Base-by-base conservation (phyloP, 2,797 vertebrate species). In the Galagoides demidoff region DNA sequence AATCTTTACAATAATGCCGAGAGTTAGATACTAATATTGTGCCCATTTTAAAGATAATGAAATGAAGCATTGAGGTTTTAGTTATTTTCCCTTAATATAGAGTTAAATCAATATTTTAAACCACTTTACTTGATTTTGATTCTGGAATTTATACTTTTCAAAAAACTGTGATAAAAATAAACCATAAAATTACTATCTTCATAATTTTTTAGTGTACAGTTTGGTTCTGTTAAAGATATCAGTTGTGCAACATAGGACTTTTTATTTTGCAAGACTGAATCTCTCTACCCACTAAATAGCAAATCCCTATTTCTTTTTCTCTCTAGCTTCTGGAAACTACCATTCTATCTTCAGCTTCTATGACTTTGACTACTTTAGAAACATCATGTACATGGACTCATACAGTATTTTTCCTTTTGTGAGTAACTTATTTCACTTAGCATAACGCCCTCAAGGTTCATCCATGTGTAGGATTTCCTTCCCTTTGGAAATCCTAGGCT, bases 81-180 rank as follows among this genome's bases (percentile, higher is more conserved):
- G 29, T 93, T 85, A 89, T 52, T 89, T 85, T 59, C 3, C 71
- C 34, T 71, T 85, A 63, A 13, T 66, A 52, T 16, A 63, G 22
- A 37, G 4, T 85, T 57, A 14, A 90, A 34, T n/a, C 59, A 88
- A 34, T 59, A 70, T 95, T 93, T 97, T 88, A 31, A 88, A 64
- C 23, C n/a, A 57, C 31, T 89, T 90, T 83, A 87, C 90, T 16
- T 71, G 49, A 79, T 87, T 94, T 19, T 90, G 23, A 74, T 73
- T 90, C 16, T 94, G n/a, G 34, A 87, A 73, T 1, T 20, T n/a
- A 55, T 1, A 71, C 9, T 73, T 84, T 94, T 63, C 20, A 37
- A 70, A 93, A 37, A 85, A 37, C 12, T 55, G 5, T 81, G 22
- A 23, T 37, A 61, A 74, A 79, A 43, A 68, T 37, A 66, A 7